A percentile compares a stretch with the other conserved stretches of the same genome.
These are phyloP conservation scores for Cheirogaleus major DNA, from an alignment of 2,797 vertebrate genomes.

Conservation along the genomic window DNA sequence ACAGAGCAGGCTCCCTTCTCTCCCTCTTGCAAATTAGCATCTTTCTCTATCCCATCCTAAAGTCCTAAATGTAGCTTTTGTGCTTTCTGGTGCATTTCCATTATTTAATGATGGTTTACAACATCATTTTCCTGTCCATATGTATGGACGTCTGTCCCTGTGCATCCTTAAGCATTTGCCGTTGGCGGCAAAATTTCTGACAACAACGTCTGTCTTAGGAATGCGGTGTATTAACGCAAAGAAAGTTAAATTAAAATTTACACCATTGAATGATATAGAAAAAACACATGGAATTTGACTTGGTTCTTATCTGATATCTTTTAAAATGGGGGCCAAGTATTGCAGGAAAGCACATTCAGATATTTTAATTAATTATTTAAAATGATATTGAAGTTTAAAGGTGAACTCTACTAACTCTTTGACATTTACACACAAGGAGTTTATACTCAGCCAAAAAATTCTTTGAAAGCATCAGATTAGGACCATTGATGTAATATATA, in stretches of 20 bases:
- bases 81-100: not conserved
- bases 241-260: not conserved
- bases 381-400: conserved; percentile 3
- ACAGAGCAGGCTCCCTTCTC: not conserved
- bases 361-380: not conserved
- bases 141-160: not conserved
- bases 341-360: not conserved
- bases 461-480: not conserved
- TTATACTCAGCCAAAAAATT: not conserved
- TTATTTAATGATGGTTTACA: not conserved
- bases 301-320: conserved; percentile 18
- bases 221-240: not conserved
- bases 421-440: not conserved
- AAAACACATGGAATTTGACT: not conserved
- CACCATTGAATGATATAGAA: not conserved
- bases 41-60: not conserved
- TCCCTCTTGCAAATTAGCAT: not conserved
- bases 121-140: not conserved
- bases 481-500: not conserved
- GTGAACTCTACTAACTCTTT: not conserved
- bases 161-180: not conserved
- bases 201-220: not conserved
- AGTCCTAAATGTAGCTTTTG: not conserved
- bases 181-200: not conserved
- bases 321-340: conserved; percentile 9